A percentile compares a stretch with the other conserved stretches of the same genome.
Evolutionary conservation across 2,888 invertebrate species (phyloP).

Genomic region (Glaucopsyche alexis): DNA sequence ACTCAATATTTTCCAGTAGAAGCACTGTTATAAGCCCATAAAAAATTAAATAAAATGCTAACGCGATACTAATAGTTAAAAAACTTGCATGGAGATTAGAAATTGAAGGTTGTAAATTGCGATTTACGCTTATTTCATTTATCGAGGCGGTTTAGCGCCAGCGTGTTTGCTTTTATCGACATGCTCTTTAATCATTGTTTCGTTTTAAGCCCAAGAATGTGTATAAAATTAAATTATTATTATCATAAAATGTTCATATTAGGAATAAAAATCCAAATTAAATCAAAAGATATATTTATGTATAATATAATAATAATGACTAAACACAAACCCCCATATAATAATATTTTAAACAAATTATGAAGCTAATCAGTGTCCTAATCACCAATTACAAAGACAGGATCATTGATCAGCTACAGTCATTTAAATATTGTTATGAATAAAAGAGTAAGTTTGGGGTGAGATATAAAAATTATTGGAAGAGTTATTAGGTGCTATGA

Average conservation of each 20-base stretch:
- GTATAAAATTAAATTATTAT: neutral
- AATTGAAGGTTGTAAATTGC: neutral
- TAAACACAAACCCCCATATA: too few species aligned
- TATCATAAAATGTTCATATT: neutral
- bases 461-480: neutral
- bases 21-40: too few species aligned
- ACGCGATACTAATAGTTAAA: neutral
- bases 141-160: neutral
- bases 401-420: neutral
- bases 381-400: too few species aligned
- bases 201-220: neutral
- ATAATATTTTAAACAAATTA: too few species aligned
- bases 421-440: neutral
- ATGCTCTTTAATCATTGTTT: neutral
- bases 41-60: too few species aligned
- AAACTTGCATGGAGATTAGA: neutral
- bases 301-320: too few species aligned
- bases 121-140: neutral
- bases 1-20: too few species aligned
- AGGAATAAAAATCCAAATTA: too few species aligned
- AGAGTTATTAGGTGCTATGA: neutral
- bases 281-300: too few species aligned
- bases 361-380: too few species aligned
- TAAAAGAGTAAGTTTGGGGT: neutral
- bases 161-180: neutral